Conservation (phyloP, 23 tunicate species). For the Halocynthia roretzi region DNA sequence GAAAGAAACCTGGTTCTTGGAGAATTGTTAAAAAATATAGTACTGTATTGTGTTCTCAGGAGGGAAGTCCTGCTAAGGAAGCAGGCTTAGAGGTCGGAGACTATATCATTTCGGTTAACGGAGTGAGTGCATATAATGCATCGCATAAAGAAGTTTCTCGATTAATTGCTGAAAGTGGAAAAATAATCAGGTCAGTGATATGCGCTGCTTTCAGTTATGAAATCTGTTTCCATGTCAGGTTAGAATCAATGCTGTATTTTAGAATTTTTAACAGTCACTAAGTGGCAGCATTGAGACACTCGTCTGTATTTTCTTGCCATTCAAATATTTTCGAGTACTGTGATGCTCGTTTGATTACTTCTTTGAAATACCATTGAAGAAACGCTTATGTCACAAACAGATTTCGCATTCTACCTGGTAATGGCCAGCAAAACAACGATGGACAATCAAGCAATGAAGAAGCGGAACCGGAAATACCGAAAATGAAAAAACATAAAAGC, state of each 20-base stretch:
- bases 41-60: not conserved
- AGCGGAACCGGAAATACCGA: too few relatives aligned
- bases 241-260: not conserved
- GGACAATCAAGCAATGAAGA: too few relatives aligned
- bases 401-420: too few relatives aligned
- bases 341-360: too few relatives aligned
- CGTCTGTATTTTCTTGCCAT: too few relatives aligned
- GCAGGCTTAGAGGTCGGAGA: constrained; percentile 77
- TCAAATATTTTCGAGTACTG: too few relatives aligned
- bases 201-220: not conserved
- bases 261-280: too few relatives aligned
- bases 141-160: constrained; percentile 39
- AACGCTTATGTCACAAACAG: too few relatives aligned
- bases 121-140: constrained; percentile 45
- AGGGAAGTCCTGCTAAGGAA: constrained; percentile 62
- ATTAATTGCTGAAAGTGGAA: constrained; percentile 66
- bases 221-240: not conserved
- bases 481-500: too few relatives aligned
- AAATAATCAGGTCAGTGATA: constrained; percentile 47
- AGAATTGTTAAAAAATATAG: not conserved
- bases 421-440: too few relatives aligned
- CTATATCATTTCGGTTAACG: constrained; percentile 55
- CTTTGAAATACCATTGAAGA: too few relatives aligned
- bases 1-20: not conserved
- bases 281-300: too few relatives aligned